phyloP scores from a whole-genome alignment of 2,113 vertebrate genomes.

The Phrynocephalus versicolor region DNA sequence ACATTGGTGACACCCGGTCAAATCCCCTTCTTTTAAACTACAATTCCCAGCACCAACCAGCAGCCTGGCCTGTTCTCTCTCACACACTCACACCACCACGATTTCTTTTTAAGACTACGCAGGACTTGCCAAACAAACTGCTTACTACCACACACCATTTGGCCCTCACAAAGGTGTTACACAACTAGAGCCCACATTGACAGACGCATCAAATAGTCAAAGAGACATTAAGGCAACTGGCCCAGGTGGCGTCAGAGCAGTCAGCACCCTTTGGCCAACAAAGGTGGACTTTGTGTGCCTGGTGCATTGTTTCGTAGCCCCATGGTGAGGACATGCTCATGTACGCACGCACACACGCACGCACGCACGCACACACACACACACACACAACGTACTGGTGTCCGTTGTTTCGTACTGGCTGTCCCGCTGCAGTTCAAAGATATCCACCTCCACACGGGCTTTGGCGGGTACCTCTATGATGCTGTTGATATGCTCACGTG shows the following conservation, averaged over 20 bases:
- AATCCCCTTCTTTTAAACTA: too few relatives aligned
- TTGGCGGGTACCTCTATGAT: constrained; percentile 81
- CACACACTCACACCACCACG: not conserved
- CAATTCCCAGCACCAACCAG: too few relatives aligned
- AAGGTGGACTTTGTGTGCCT: too few relatives aligned
- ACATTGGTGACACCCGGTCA: too few relatives aligned
- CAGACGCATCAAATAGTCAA: not conserved
- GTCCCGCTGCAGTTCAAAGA: constrained; percentile 88
- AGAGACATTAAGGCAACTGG: not conserved
- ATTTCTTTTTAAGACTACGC: not conserved
- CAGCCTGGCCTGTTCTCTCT: not conserved
- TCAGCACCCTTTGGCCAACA: not conserved
- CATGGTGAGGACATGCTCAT: fast-evolving
- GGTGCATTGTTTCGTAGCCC: not conserved
- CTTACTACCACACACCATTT: not conserved
- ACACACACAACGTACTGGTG: constrained; percentile 81
- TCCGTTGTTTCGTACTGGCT: constrained; percentile 92
- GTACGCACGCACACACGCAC: constrained; percentile 16
- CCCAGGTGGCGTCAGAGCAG: too few relatives aligned
- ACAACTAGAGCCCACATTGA: not conserved
- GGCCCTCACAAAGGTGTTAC: not conserved
- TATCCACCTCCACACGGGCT: constrained; percentile 88
- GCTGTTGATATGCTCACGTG: constrained; percentile 88
- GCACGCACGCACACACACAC: constrained; percentile 9
- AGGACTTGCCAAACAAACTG: not conserved